Evolutionary conservation across 2,797 vertebrate species (phyloP).

Genomic region (Sibirionetta formosa): DNA sequence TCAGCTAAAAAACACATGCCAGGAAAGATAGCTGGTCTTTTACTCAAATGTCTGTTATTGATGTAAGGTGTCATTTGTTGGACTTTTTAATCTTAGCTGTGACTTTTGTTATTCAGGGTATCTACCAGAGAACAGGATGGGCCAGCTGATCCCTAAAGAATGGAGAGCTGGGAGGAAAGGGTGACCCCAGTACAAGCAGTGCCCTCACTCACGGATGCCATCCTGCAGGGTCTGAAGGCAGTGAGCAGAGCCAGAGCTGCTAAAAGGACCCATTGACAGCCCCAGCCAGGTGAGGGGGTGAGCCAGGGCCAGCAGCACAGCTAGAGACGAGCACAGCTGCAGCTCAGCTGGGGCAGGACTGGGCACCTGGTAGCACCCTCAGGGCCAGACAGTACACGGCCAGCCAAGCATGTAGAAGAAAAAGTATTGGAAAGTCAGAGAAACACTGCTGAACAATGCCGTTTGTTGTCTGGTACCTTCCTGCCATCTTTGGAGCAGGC

Average conservation of each 20-base stretch:
- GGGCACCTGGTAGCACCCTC: not conserved
- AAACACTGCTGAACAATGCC: not conserved
- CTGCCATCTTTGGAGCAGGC: not conserved
- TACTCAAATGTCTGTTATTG: not conserved
- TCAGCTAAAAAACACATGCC: not conserved
- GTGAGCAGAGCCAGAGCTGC: not conserved
- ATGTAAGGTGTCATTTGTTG: not conserved
- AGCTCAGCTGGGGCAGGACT: not conserved
- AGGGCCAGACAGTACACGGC: not conserved
- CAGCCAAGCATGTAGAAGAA: not conserved
- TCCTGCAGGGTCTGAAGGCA: not conserved
- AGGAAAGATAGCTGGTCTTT: not conserved
- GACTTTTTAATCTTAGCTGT: not conserved
- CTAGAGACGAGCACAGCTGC: not conserved
- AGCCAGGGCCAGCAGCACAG: not conserved
- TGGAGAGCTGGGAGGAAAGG: not conserved
- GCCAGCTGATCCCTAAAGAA: not conserved
- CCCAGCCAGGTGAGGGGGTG: not conserved
- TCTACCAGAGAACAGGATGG: not conserved
- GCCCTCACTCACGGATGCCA: not conserved
- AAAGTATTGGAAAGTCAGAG: not conserved
- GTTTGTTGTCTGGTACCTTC: not conserved
- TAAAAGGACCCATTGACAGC: not conserved
- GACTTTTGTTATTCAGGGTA: not conserved
- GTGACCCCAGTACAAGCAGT: not conserved